A percentile compares a stretch with the other conserved stretches of the same genome.
These are phyloP conservation scores for Leguminivora glycinivorella DNA, from an alignment of 1,140 invertebrate genomes.

Conservation along the genomic window DNA sequence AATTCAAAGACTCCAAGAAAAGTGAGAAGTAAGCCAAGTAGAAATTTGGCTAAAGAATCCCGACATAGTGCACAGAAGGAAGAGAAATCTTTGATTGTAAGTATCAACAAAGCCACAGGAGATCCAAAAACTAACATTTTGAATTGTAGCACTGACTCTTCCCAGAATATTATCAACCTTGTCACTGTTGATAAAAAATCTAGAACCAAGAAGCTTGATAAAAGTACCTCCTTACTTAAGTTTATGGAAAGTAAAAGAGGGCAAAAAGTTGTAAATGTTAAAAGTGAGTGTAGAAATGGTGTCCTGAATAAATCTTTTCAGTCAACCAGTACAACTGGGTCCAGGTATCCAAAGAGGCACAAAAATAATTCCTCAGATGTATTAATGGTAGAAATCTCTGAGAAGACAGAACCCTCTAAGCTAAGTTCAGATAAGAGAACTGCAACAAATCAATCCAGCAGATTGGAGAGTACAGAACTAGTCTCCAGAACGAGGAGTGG, in stretches of 20 bases:
- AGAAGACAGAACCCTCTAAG: constrained; percentile 1
- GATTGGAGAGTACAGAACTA: constrained; percentile 50
- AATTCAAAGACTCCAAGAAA: constrained; percentile 55
- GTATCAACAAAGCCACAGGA: constrained; percentile 60
- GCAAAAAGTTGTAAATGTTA: constrained; percentile 32
- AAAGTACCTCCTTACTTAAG: constrained; percentile 59
- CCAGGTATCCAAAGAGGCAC: constrained; percentile 61
- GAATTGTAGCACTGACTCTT: constrained; percentile 66
- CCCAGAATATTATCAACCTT: constrained; percentile 64
- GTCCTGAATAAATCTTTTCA: constrained; percentile 53
- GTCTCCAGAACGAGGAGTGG: constrained; percentile 62
- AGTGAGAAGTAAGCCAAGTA: constrained; percentile 49
- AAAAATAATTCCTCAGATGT: constrained; percentile 40
- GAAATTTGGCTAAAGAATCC: constrained; percentile 54
- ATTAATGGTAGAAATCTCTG: constrained; percentile 16
- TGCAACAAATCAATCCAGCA: not conserved
- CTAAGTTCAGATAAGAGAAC: constrained; percentile 12
- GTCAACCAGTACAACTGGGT: constrained; percentile 53
- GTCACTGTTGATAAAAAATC: constrained; percentile 53
- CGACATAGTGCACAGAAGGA: constrained; percentile 41
- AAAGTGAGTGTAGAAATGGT: constrained; percentile 36
- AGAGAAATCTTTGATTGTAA: constrained; percentile 52
- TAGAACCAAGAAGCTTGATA: constrained; percentile 47
- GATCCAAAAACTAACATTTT: constrained; percentile 37
- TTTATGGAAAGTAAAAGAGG: constrained; percentile 48